phyloP scores from a whole-genome alignment of 1,140 invertebrate genomes.

The Brevipalpus yothersi region DNA sequence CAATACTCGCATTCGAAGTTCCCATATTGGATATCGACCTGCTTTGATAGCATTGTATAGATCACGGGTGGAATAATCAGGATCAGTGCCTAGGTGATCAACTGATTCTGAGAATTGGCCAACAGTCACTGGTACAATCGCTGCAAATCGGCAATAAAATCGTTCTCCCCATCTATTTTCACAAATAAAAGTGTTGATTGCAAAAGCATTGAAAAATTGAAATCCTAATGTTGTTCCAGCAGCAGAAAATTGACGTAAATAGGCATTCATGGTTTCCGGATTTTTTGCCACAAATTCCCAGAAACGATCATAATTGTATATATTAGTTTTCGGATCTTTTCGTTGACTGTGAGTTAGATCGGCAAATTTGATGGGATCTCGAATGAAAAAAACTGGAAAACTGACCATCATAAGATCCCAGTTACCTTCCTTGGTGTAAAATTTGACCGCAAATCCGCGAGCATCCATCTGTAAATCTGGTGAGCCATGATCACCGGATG shows the following conservation, averaged over 20 bases:
- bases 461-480: conserved; percentile 70
- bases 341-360: conserved; percentile 82
- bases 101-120: not conserved
- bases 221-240: conserved; percentile 24
- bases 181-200: conserved; percentile 79
- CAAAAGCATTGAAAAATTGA: conserved; percentile 86
- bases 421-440: conserved; percentile 84
- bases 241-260: not conserved
- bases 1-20: conserved; percentile 36
- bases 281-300: not conserved
- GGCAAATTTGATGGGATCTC: conserved; percentile 80
- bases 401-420: conserved; percentile 95
- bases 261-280: not conserved
- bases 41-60: conserved; percentile 65
- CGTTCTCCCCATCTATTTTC: conserved; percentile 33
- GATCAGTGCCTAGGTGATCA: conserved; percentile 27
- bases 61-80: conserved; percentile 63
- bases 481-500: conserved; percentile 66
- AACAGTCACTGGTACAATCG: not conserved
- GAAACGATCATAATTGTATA: conserved; percentile 66
- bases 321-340: conserved; percentile 68
- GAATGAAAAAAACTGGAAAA: conserved; percentile 84
- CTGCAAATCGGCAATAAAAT: not conserved
- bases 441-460: conserved; percentile 77
- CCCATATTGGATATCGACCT: conserved; percentile 57